Evolutionary conservation across 2,888 invertebrate genomes (phyloP).

Genomic region (Nymphalis urticae): DNA sequence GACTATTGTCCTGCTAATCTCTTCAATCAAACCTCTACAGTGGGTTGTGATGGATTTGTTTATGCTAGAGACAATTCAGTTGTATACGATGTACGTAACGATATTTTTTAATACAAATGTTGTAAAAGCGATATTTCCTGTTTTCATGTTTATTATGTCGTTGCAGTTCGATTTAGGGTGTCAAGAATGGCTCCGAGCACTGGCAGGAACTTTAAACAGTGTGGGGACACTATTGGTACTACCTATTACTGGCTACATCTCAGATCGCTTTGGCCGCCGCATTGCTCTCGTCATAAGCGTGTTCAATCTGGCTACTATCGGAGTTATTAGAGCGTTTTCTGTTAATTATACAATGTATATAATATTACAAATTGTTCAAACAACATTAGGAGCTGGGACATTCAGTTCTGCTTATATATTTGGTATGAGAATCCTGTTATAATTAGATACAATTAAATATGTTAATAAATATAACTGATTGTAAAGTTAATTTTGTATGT

Average conservation of each 20-base stretch:
- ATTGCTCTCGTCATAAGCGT: conserved; percentile 74
- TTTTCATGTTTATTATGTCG: background rate
- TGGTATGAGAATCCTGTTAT: conserved; percentile 34
- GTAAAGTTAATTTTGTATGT: background rate
- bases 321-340: conserved; percentile 76
- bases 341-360: conserved; percentile 71
- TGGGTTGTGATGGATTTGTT: conserved; percentile 57
- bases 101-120: background rate
- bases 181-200: conserved; percentile 85
- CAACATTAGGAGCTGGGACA: conserved; percentile 64
- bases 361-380: conserved; percentile 66
- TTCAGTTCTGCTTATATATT: conserved; percentile 64
- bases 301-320: conserved; percentile 52
- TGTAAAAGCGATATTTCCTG: background rate
- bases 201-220: conserved; percentile 87
- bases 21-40: conserved; percentile 46
- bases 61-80: conserved; percentile 64
- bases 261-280: conserved; percentile 83
- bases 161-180: conserved; percentile 84
- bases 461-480: no score
- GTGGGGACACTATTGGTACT: conserved; percentile 86
- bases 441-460: no score
- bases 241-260: conserved; percentile 85
- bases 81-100: conserved; percentile 63
- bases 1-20: conserved; percentile 54